A percentile compares a stretch with the other conserved stretches of the same genome.
These are phyloP conservation scores for Rhadinocentrus ornatus DNA, from an alignment of 2,797 vertebrate genomes.

Conservation along the genomic window DNA sequence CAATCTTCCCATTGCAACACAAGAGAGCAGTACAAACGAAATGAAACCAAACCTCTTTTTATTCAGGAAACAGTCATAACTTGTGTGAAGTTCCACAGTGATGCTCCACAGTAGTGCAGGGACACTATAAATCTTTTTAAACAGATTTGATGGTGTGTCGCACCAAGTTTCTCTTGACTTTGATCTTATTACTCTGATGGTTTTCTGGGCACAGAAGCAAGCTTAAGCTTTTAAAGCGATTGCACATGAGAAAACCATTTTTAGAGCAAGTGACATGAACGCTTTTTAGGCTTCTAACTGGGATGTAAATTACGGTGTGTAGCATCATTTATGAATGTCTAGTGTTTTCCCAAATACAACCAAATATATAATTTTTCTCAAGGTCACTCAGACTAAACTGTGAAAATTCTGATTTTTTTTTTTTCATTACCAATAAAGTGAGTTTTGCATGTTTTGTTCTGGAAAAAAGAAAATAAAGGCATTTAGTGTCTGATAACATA, in stretches of 20 bases:
- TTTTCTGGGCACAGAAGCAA: conserved; percentile 50
- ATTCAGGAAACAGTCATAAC: not conserved
- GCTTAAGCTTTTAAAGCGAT: conserved; percentile 64
- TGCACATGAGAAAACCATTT: conserved; percentile 44
- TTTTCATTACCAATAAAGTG: not conserved
- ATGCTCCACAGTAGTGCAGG: conserved; percentile 18
- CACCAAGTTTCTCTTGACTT: conserved; percentile 48
- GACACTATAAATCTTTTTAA: conserved; percentile 40
- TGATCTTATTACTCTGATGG: conserved; percentile 63
- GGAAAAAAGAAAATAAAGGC: not conserved
- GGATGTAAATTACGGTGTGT: conserved; percentile 36
- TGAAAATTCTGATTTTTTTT: not conserved
- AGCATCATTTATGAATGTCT: conserved; percentile 7
- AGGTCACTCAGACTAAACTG: not conserved
- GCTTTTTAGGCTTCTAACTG: conserved; percentile 34
- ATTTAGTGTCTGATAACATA: not conserved
- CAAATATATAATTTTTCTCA: conserved; percentile 13
- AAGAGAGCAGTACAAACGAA: conserved; percentile 17
- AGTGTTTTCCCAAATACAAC: conserved; percentile 10
- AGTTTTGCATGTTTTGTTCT: not conserved
- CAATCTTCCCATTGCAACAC: conserved; percentile 20
- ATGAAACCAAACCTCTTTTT: conserved; percentile 12
- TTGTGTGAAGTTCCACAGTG: conserved; percentile 26
- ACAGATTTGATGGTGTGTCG: conserved; percentile 55
- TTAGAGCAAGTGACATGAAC: conserved; percentile 40